A percentile compares a stretch with the other conserved stretches of the same genome.
Evolutionary conservation across 2,888 invertebrate genomes (phyloP).

Genomic region (Dromius quadrimaculatus): DNA sequence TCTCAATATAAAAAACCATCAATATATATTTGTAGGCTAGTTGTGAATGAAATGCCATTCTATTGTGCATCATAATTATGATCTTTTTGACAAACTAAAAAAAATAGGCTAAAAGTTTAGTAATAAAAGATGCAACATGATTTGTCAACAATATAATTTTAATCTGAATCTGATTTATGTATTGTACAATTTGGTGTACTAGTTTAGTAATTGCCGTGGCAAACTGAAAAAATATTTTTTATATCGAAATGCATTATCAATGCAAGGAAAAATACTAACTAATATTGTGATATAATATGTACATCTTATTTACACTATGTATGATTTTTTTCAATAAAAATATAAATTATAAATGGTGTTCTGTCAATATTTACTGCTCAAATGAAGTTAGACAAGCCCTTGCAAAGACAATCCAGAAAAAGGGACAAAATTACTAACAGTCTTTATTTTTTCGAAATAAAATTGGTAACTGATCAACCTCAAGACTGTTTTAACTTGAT

Average conservation of each 20-base stretch:
- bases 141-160: constrained; percentile 51
- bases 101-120: background rate
- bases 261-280: constrained; percentile 33
- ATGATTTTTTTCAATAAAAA: constrained; percentile 8
- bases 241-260: constrained; percentile 35
- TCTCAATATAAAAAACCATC: too few relatives aligned
- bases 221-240: background rate
- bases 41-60: too few relatives aligned
- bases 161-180: constrained; percentile 42
- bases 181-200: constrained; percentile 40
- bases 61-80: too few relatives aligned
- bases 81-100: constrained; percentile 8
- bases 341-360: constrained; percentile 10
- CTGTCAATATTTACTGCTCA: constrained; percentile 21
- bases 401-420: constrained; percentile 40
- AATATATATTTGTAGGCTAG: too few relatives aligned
- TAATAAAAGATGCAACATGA: constrained; percentile 6
- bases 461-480: constrained; percentile 1
- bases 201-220: constrained; percentile 26
- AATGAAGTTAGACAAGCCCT: constrained; percentile 21
- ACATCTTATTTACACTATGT: constrained; percentile 41
- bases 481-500: background rate
- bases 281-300: constrained; percentile 41
- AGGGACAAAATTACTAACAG: constrained; percentile 39
- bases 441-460: constrained; percentile 1